phyloP scores from a whole-genome alignment of 2,888 invertebrate species.

The Odontocerum albicorne region DNA sequence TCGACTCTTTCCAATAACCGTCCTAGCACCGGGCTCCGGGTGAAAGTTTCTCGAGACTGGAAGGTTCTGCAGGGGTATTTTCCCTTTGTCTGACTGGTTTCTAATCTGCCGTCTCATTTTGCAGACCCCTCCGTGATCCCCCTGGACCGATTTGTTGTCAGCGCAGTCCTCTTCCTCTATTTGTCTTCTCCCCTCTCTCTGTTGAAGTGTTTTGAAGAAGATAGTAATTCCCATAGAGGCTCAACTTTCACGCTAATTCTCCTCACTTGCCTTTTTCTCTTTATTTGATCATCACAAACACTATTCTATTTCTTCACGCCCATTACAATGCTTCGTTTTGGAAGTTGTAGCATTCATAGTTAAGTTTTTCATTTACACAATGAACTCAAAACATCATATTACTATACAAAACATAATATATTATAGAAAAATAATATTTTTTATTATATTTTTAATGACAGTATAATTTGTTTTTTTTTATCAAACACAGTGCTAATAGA shows the following conservation, averaged over 20 bases:
- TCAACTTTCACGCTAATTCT: slow-evolving; percentile 13
- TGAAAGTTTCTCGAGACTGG: no score
- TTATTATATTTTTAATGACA: background rate
- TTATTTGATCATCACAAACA: no score
- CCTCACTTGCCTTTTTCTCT: slow-evolving; percentile 11
- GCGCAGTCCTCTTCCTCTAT: background rate
- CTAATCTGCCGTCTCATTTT: no score
- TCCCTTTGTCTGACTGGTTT: no score
- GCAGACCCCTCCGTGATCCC: no score
- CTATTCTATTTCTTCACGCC: no score
- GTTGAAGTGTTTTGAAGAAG: background rate
- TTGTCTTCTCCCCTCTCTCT: background rate
- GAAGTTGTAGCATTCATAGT: background rate
- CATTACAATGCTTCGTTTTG: background rate
- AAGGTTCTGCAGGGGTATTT: no score
- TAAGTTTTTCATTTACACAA: background rate
- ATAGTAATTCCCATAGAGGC: background rate
- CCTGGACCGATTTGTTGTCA: no score
- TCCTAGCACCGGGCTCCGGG: no score
- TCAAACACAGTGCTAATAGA: background rate
- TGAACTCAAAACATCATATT: background rate
- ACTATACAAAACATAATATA: background rate
- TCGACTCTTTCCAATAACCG: background rate
- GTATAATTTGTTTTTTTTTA: background rate
- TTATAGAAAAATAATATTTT: background rate